phyloP scores from a whole-genome alignment of 2,113 vertebrate genomes.

The Toxostoma redivivum region DNA sequence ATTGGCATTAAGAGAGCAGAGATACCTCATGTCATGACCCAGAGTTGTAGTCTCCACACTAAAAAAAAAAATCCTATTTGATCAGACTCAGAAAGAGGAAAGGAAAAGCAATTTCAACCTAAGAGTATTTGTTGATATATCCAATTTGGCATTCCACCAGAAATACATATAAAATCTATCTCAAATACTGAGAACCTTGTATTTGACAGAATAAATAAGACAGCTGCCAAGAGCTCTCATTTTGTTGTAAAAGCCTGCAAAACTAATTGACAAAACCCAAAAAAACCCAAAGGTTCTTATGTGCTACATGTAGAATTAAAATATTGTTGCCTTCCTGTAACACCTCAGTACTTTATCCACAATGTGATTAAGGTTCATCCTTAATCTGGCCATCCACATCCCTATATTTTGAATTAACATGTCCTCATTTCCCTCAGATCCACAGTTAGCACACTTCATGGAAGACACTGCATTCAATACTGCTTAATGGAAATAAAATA shows the following conservation, averaged over 20 bases:
- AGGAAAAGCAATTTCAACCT: background rate
- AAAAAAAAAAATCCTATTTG: background rate
- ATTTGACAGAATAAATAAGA: background rate
- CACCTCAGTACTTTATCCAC: background rate
- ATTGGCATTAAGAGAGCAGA: background rate
- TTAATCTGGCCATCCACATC: background rate
- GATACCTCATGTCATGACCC: background rate
- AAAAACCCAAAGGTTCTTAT: fast-evolving
- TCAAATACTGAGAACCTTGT: background rate
- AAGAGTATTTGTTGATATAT: background rate
- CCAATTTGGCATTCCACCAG: background rate
- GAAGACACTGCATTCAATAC: background rate
- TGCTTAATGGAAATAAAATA: background rate
- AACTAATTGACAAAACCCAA: background rate
- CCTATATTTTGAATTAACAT: background rate
- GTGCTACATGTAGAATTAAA: background rate
- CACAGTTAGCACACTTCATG: background rate
- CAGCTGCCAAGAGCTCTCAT: background rate
- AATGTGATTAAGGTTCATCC: background rate
- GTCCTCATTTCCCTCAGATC: background rate
- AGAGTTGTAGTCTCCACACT: background rate
- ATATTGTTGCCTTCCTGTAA: fast-evolving
- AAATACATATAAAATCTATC: background rate
- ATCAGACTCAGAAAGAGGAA: background rate
- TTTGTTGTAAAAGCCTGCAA: background rate